Conservation (phyloP, 2,888 invertebrate genomes). For the Agrochola circellaris region DNA sequence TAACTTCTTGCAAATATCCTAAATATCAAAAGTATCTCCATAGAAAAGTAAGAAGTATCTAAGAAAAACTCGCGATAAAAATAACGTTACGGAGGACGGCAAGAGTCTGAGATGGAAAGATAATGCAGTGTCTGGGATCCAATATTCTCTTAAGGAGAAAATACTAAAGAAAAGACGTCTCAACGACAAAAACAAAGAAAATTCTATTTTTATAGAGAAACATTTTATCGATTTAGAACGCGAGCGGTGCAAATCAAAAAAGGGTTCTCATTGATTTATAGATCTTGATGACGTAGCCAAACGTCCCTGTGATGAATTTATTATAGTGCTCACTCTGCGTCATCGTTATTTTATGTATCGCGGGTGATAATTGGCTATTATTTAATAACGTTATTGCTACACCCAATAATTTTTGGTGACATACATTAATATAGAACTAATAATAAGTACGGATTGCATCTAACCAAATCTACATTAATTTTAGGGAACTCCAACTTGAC, state of each 20-base stretch:
- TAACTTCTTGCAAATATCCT: neutral
- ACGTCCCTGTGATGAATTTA: constrained; percentile 36
- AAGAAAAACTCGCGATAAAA: constrained; percentile 45
- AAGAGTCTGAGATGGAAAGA: constrained; percentile 52
- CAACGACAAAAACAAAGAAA: constrained; percentile 44
- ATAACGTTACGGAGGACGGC: constrained; percentile 30
- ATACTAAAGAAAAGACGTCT: constrained; percentile 38
- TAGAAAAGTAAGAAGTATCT: constrained; percentile 5
- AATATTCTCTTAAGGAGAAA: constrained; percentile 53
- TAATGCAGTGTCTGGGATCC: constrained; percentile 51
- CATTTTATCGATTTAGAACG: constrained; percentile 52
- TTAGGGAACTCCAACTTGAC: neutral
- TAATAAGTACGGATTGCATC: neutral
- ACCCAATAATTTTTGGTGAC: constrained; percentile 9
- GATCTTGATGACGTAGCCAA: constrained; percentile 48
- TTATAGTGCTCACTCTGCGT: constrained; percentile 32
- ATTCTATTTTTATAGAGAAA: constrained; percentile 33
- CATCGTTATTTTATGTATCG: constrained; percentile 21
- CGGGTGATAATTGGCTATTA: constrained; percentile 34
- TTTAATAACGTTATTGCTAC: neutral
- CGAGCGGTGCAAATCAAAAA: constrained; percentile 51
- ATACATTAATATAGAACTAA: constrained; percentile 1
- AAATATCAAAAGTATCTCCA: neutral
- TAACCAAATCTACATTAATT: neutral
- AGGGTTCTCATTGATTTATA: constrained; percentile 58